Evolutionary conservation across 2,113 vertebrate species (phyloP), one percentile per base, ranked within the genome.

Genomic region (Nyctibius bracteatus): DNA sequence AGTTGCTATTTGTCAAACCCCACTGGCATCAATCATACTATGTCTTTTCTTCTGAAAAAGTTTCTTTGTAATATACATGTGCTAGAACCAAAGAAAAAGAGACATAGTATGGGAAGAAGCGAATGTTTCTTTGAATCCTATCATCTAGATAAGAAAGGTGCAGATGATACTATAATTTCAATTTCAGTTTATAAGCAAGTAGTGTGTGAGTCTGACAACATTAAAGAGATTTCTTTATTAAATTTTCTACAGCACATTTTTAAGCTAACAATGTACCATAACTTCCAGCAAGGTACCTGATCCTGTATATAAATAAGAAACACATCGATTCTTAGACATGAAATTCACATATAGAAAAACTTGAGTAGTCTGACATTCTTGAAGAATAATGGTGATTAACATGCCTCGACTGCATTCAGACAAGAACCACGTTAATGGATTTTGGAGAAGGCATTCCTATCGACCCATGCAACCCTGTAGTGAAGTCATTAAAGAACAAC

Each of bases 1-100:
- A 72, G 80, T 17, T 72, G 63, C 55, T 92, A 68, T 92, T 96
- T 94, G 86, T 96, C 94, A 96, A 91, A 81, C 57, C 59, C 39
- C 57, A 84, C 68, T 72, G 57, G 41, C 70, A 88, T 93, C 92
- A 96, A 71, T 93, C 94, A 86, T 23, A 61, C 28, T 52, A 4
- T 63, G 72, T 81, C 52, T 92, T 89, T 88, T 84, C 61, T 86
- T 72, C 86, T 94, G 88, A 92, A n/a, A n/a, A 81, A n/a, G 7
- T 68, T 94, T 81, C 77, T 72, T 31, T 93, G 94, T 90, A 84
- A 83, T 72, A 90, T 71, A 86, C 75, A 81, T 57, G n/a, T 65
- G 17, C 75, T 72, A 25, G 31, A 95, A 47, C 65, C 44, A 88
- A 90, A 92, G 19, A 74, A 84, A 35, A 55, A 17, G 51, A 73